Evolutionary conservation across 2,797 vertebrate genomes (phyloP), one percentile per base, ranked within the genome.

Genomic region (Podarcis siculus): DNA sequence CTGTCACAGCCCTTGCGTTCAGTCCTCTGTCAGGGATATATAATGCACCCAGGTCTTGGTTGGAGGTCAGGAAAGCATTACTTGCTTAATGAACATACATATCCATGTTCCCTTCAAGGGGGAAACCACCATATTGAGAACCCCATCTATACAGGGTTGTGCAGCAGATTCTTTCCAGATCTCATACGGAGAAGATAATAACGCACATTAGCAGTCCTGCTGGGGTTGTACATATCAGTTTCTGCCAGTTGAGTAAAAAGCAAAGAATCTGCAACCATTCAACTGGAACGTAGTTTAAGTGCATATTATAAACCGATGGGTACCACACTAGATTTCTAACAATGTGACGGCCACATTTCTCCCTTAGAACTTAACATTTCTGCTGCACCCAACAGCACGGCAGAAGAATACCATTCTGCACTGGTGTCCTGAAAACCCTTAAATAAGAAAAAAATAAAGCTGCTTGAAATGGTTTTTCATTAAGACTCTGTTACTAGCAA

Each of bases 111-210:
- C 4, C 21, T 39, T 27, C 27, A 23, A 3, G 32, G 13, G 17
- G 17, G 32, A 12, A 23, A 8, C 25, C 10, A 1, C 32, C 30
- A 71, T 66, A 17, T 8, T 67, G 67, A 75, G 7, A 37, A 8
- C 35, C 23, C 25, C 45, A 67, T 8, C 37, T 78, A 45, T 30
- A 7, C n/a, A 83, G 64, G 30, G 1, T 64, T 75, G 7, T 64
- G 7, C n/a, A 72, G 84, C 13, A 27, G 0, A 1, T 83, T 79
- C 1, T 2, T 7, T 85, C 49, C 42, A 7, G 42, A 32, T 58
- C 37, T 23, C 4, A 0, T 8, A 32, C 4, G 21, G 61, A 64
- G 9, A 72, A 17, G 2, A 21, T 67, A 0, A 1, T 27, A 64
- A 71, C 55, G 23, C 77, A 23, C 21, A 8, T 23, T 37, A 5